Base-by-base conservation (phyloP, 2,888 invertebrate genomes). In the Drosophila rellima region DNA sequence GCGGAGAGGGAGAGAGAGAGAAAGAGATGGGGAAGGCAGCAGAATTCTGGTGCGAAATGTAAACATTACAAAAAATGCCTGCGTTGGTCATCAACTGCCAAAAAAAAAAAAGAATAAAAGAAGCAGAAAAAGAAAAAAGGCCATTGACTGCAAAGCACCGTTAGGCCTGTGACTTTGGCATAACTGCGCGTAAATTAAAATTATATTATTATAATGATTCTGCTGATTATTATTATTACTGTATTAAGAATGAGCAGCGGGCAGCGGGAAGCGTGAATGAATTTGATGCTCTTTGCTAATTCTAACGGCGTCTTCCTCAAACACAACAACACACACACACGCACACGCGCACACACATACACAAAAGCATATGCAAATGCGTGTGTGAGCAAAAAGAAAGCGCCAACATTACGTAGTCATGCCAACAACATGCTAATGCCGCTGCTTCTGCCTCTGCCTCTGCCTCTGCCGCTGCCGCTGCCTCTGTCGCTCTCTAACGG, bases 351-450 rank as follows among this genome's bases (percentile, higher is more conserved):
- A 67, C 20, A 37, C 47, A 54, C 64, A 45, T 26, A 56, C 6
- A 54, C 17, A 15, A 0, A n/a, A 37, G 51, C 61, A 60, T 52
- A 64, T 76, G 72, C 65, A 68, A 71, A 74, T 70, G 78, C 63
- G 63, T 63, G 78, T 66, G 78, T 64, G 76, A 75, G 72, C 74
- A 69, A 85, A 87, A 84, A 84, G 83, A 84, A 84, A 84, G 83
- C 83, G 83, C 76, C 72, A 77, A 82, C 75, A 88, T 88, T 85
- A 88, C 88, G 83, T 88, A 82, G 83, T 67, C 80, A 87, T 51
- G 65, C 65, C 60, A 77, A 71, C 65, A 79, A 69, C 87, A 85
- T 82, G 77, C 81, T 79, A 82, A 80, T 82, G 80, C 83, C 37
- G 29, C 17, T 17, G 29, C 5, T 18, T 3, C 47, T 48, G 47